Base-by-base conservation (phyloP, 2,797 vertebrate species). In the Siniperca scherzeri region DNA sequence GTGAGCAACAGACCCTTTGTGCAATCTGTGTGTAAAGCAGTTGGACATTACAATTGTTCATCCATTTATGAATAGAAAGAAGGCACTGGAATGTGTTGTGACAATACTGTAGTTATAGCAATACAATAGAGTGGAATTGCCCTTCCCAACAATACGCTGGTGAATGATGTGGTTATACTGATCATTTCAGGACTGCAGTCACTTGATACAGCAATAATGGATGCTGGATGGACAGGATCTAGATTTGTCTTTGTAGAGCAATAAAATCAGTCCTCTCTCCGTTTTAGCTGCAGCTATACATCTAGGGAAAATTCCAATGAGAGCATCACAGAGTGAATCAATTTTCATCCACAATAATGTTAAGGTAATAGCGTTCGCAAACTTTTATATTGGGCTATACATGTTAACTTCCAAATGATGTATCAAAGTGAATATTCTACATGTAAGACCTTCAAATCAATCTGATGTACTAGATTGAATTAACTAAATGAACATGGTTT, bases 101-200 rank as follows among this genome's bases (percentile, higher is more conserved):
- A 61, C 44, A 62, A 67, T 78, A 40, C 27, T 61, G n/a, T 64
- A 46, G 77, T 59, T 50, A 7, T 73, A 85, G 81, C 78, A 70
- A 85, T 80, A 67, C 30, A 22, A 67, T 1, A 22, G 44, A 80
- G 55, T 48, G 59, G 61, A 80, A 64, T n/a, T 30, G 76, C 78
- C 64, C 65, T 73, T 70, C 48, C 5, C 0, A 8, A 70, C 57
- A 60, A 46, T 36, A 38, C 9, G 5, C 55, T 11, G 7, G 14
- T 73, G 57, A 85, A 36, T 80, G 56, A 76, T 84, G 64, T 13
- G 40, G 57, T 56, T 55, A 53, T 42, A 6, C 38, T 14, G 50
- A 61, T 85, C n/a, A 33, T 75, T 78, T 60, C 46, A 73, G 71
- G 65, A 27, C 71, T 64, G 61, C 53, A 66, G 62, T 40, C 57